Base-by-base conservation (phyloP, 2,797 vertebrate genomes). In the Luscinia luscinia region DNA sequence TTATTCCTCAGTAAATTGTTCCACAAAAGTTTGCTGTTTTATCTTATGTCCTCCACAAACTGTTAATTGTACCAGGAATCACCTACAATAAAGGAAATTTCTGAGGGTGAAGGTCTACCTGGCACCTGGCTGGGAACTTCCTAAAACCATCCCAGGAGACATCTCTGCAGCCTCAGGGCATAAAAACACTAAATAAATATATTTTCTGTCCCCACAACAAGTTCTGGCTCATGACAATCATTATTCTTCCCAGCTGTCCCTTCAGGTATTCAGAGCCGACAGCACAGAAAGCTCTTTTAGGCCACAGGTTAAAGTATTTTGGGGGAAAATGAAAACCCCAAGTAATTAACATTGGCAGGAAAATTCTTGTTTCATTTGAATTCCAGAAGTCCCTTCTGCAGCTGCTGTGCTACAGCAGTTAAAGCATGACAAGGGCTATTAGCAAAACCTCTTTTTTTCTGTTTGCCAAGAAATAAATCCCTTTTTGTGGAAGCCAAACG, bases 401-500 rank as follows among this genome's bases (percentile, higher is more conserved):
- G 94, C 88, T 85, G 93, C 93, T 59, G 75, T 9, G 72, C 28
- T 91, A 34, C 49, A 68, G 94, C 92, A 89, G 62, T 64, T 92
- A 74, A n/a, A 93, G 75, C 84, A 63, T 27, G 87, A 93, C 92
- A 75, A 77, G 63, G 67, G 86, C 86, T 36, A 45, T 93, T 95
- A 94, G 92, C 38, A 57, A 36, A 58, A 75, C 6, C 43, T 68
- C 55, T 64, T 89, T 92, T 92, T 73, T 84, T 49, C 36, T n/a
- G 68, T 63, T 57, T 67, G 92, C 96, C 96, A 94, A 88, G 93
- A 86, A 95, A 84, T 62, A 94, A 96, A 94, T 93, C 75, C 69
- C 62, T 90, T 73, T 90, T 23, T 84, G 62, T 9, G 3, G n/a
- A 52, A 92, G 93, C 90, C 94, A 90, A 89, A 92, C 78, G 6